Percentiles rank a stretch among this genome's conserved stretches.
Evolutionary conservation across 2,888 invertebrate genomes (phyloP).

Genomic region (Eledona agricola): DNA sequence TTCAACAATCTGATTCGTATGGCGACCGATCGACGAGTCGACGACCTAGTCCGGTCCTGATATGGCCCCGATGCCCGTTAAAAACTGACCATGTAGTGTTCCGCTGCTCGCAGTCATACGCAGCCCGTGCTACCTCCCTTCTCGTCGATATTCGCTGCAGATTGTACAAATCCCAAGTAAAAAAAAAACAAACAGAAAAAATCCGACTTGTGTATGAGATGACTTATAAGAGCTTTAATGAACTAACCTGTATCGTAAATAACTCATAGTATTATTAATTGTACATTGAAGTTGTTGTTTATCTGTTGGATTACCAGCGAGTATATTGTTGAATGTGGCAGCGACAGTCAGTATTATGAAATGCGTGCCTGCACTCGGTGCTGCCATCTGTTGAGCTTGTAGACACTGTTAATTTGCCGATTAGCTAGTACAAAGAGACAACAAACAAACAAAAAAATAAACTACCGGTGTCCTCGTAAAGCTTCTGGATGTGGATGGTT

Average conservation of each 20-base stretch:
- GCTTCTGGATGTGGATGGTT: constrained; percentile 54
- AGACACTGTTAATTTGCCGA: constrained; percentile 49
- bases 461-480: constrained; percentile 48
- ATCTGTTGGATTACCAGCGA: constrained; percentile 58
- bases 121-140: constrained; percentile 53
- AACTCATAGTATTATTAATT: constrained; percentile 60
- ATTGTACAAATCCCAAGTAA: no score
- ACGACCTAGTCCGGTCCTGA: constrained; percentile 61
- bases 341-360: constrained; percentile 61
- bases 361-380: constrained; percentile 61
- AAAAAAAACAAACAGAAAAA: constrained; percentile 36
- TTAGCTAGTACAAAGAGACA: constrained; percentile 50
- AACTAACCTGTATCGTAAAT: constrained; percentile 59
- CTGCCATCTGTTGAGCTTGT: constrained; percentile 58
- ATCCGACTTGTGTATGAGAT: constrained; percentile 51
- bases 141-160: constrained; percentile 44
- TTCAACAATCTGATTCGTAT: constrained; percentile 84
- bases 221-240: constrained; percentile 61
- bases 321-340: constrained; percentile 59
- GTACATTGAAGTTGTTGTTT: constrained; percentile 60
- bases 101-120: constrained; percentile 50
- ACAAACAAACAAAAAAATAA: no score
- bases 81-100: constrained; percentile 56
- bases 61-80: constrained; percentile 50
- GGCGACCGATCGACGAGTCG: constrained; percentile 81